Evolutionary conservation across 2,113 vertebrate species (phyloP), one percentile per base, ranked within the genome.

Genomic region (Crotophaga sulcirostris): DNA sequence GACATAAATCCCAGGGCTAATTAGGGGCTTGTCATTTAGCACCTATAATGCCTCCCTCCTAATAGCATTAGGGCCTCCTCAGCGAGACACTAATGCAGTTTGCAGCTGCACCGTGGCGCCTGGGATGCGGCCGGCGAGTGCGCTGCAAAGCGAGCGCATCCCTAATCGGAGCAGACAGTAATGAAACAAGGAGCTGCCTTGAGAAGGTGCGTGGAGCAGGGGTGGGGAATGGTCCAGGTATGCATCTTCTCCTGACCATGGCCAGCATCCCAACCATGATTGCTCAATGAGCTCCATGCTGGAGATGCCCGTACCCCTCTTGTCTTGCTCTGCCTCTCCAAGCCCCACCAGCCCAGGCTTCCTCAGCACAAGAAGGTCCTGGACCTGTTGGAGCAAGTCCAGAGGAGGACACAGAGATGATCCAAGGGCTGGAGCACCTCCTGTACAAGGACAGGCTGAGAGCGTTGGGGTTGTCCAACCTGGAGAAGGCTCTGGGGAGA

Each of bases 31-130:
- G 95, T 94, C 96, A 87, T 95, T 97, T 81, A 75, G 95, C 95
- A 92, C 97, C 95, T 93, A 25, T 80, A 60, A 82, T 83, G 84
- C 94, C 93, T 85, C 23, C 33, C 31, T 75, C 63, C 40, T 95
- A 96, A 97, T 91, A n/a, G 38, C 15, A 72, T 97, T 94, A 97
- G 85, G 55, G 78, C 74, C 85, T 96, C 78, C 84, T 76, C 0
- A 33, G 76, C 80, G 6, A 70, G 95, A 72, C 85, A 13, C 77
- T 97, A 97, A 97, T 91, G 95, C 47, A 7, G 92, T 96, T 97
- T 91, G 70, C 79, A 93, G 95, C 96, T 84, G 93, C 91, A 69
- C 47, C 31, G 19, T 94, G 96, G 96, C 92, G 94, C 96, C 96
- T 59, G 83, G 68, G 84, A 26, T 60, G 49, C 18, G 38, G 90